Evolutionary conservation across 2,113 vertebrate genomes (phyloP), one percentile per base, ranked within the genome.

Genomic region (Paratilapia polleni): DNA sequence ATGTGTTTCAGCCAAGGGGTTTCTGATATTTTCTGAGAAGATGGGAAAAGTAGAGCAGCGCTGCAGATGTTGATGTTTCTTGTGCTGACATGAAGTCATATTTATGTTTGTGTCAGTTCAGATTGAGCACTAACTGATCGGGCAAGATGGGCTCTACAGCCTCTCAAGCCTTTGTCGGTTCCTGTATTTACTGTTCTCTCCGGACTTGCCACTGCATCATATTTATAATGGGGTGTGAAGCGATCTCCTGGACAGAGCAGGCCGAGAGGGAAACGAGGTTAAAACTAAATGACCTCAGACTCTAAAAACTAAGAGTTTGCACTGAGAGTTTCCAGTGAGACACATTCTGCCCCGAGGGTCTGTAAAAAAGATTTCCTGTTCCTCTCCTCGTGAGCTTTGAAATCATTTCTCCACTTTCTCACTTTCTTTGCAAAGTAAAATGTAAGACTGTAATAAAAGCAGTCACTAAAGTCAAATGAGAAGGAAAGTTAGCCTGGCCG

Each of bases 51-150:
- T 77, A 54, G 38, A 85, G 78, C 54, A 19, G 64, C 84, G 75
- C 68, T 70, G 84, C 92, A 94, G 91, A 90, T 94, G 92, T 93
- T 64, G 68, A 64, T 63, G 61, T 76, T 85, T 86, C 34, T 83
- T 88, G 84, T 68, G 41, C 64, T 87, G 64, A 78, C 82, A 74
- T 60, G 82, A 90, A 78, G 77, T 91, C 43, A 77, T 79, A 61
- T 80, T 86, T 85, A 52, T 81, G 77, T 76, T 88, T 2, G 24
- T 90, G 77, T 84, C 60, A 31, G 59, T 78, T 82, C n/a, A 12
- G 41, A 89, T n/a, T 54, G 70, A 85, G 28, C 47, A 17, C 80
- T 74, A 68, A 86, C 80, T 79, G 83, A 57, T 87, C 80, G 83
- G 61, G 38, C 78, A 83, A 84, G 54, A 77, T 75, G 2, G 3